A percentile compares a stretch with the other conserved stretches of the same genome.
Conservation (phyloP, 2,113 vertebrate species). For the Passerina amoena region DNA sequence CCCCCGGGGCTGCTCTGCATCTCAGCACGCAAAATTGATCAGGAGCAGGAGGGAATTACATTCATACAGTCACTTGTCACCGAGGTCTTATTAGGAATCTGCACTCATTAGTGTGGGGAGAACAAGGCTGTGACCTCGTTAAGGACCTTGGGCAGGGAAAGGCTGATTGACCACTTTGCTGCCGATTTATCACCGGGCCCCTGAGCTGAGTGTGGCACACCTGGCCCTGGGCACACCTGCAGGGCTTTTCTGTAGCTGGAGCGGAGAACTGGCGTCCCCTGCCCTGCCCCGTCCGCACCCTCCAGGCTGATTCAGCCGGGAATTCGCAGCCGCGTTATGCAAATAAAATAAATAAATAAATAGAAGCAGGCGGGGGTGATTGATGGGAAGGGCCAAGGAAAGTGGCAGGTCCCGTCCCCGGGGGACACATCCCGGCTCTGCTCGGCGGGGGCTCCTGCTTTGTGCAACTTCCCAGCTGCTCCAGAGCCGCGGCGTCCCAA, state of each 20-base stretch:
- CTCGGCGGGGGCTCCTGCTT: not conserved
- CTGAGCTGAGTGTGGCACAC: not conserved
- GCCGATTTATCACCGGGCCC: not conserved
- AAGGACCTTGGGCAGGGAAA: not conserved
- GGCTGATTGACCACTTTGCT: not conserved
- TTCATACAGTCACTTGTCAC: slow-evolving; percentile 63
- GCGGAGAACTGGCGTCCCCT: not conserved
- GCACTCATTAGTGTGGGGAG: slow-evolving; percentile 42
- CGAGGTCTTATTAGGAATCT: slow-evolving; percentile 34
- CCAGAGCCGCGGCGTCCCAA: not conserved
- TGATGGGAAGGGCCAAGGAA: not conserved
- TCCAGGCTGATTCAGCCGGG: not conserved
- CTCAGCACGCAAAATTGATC: slow-evolving; percentile 23
- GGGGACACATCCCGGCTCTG: not conserved
- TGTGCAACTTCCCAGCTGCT: not conserved
- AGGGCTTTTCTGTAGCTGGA: not conserved
- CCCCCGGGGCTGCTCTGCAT: not conserved
- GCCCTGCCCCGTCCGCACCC: not conserved
- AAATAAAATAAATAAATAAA: not conserved
- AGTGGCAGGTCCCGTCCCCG: not conserved
- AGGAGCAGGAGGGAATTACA: slow-evolving; percentile 19
- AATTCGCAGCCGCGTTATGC: not conserved
- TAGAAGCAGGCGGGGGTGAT: not conserved
- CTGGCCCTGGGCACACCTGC: not conserved
- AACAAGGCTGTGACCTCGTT: slow-evolving; percentile 46